These are phyloP conservation scores for Cebus imitator DNA, from an alignment of 2,113 vertebrate species.

Conservation along the genomic window DNA sequence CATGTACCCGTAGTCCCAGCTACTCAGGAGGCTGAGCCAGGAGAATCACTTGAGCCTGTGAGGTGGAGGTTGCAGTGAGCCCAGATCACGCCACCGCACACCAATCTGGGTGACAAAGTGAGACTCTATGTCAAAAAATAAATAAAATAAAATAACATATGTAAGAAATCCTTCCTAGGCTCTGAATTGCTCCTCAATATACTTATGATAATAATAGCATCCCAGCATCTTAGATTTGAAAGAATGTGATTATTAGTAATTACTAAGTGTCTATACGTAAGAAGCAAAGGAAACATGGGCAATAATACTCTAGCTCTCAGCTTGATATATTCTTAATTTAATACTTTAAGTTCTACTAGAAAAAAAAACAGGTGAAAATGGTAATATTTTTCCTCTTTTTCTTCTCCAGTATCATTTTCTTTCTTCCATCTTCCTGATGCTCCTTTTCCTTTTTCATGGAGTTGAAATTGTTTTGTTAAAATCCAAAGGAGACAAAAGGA, in stretches of 20 bases:
- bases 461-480: not conserved
- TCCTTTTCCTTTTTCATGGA: not conserved
- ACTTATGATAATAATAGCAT: not conserved
- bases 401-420: not conserved
- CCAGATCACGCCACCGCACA: too few relatives aligned
- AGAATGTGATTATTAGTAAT: not conserved
- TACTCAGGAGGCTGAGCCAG: too few relatives aligned
- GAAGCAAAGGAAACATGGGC: not conserved
- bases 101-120: too few relatives aligned
- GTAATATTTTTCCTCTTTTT: not conserved
- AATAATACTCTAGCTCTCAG: not conserved
- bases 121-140: too few relatives aligned
- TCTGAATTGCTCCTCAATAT: not conserved
- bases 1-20: too few relatives aligned
- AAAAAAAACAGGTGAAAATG: not conserved
- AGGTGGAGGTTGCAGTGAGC: too few relatives aligned
- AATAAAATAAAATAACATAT: too few relatives aligned
- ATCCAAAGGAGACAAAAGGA: not conserved
- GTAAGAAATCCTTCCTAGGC: not conserved
- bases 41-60: too few relatives aligned
- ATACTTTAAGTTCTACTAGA: not conserved
- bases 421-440: not conserved
- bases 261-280: not conserved
- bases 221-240: not conserved
- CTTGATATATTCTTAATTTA: not conserved